Evolutionary conservation across 2,113 vertebrate species (phyloP).

Genomic region (Oreochromis spilurus): DNA sequence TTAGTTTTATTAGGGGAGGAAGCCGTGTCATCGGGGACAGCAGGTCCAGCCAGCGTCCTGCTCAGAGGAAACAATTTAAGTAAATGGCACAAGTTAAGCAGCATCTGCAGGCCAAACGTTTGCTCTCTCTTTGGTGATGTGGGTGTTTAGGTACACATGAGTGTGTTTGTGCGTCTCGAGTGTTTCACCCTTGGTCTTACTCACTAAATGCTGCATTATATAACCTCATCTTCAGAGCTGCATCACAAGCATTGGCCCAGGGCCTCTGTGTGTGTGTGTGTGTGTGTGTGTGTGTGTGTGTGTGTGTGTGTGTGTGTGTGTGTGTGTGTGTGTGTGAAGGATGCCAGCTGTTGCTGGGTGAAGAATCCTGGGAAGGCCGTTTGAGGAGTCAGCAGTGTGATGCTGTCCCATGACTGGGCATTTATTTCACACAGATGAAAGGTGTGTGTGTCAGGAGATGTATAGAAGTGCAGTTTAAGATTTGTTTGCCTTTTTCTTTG

Average conservation of each 20-base stretch:
- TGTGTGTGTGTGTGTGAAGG: not conserved
- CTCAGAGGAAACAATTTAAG: not conserved
- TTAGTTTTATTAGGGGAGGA: not conserved
- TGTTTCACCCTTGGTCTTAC: not conserved
- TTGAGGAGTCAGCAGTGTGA: not conserved
- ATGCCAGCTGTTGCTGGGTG: not conserved
- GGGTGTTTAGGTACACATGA: not conserved
- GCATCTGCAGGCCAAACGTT: not conserved
- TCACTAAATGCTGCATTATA: conserved; percentile 7
- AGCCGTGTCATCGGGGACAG: not conserved
- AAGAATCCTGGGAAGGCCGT: not conserved
- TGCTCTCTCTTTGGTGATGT: not conserved
- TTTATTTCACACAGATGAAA: not conserved
- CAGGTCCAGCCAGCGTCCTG: not conserved
- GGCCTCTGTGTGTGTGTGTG: not conserved
- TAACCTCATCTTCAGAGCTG: conserved; percentile 17
- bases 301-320: not conserved
- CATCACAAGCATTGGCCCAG: not conserved
- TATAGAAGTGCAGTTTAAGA: not conserved
- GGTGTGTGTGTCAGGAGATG: not conserved
- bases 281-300: not conserved
- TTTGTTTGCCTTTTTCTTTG: not conserved
- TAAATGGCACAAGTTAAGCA: not conserved
- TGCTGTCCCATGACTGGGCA: not conserved
- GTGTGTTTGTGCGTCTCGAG: not conserved